Conservation (phyloP, 64 coral and sea anemone species). For the Porites lutea region DNA sequence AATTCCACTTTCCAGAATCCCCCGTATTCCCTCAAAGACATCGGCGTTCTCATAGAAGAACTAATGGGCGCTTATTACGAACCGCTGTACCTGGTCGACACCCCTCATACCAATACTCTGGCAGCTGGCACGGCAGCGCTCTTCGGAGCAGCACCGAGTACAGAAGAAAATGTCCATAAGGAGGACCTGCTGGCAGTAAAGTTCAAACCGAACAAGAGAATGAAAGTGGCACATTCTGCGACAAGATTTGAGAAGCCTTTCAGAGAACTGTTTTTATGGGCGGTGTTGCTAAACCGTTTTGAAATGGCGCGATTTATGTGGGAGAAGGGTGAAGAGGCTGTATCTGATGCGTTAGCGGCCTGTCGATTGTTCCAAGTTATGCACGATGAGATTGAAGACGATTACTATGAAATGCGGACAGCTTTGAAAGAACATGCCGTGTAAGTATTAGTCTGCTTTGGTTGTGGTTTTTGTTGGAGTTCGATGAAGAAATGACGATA, state of each 20-base stretch:
- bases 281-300: constrained; percentile 62
- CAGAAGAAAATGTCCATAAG: neutral
- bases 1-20: constrained; percentile 3
- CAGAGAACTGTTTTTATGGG: constrained; percentile 68
- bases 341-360: constrained; percentile 48
- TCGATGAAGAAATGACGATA: too few relatives aligned
- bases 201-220: neutral
- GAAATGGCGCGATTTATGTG: constrained; percentile 69
- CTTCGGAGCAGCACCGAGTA: constrained; percentile 47
- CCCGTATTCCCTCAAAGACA: constrained; percentile 64
- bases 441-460: constrained; percentile 1
- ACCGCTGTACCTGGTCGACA: constrained; percentile 56
- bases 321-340: constrained; percentile 58
- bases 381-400: constrained; percentile 62
- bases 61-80: constrained; percentile 64
- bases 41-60: constrained; percentile 58
- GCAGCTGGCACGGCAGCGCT: constrained; percentile 19
- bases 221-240: constrained; percentile 29
- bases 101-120: constrained; percentile 38
- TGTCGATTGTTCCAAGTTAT: constrained; percentile 58
- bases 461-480: too few relatives aligned
- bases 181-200: constrained; percentile 5
- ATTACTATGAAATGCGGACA: constrained; percentile 61
- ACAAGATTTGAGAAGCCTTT: constrained; percentile 68
- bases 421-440: constrained; percentile 59